Evolutionary conservation across 2,888 invertebrate species (phyloP), one percentile per base, ranked within the genome.

Genomic region (Andrena minutula): DNA sequence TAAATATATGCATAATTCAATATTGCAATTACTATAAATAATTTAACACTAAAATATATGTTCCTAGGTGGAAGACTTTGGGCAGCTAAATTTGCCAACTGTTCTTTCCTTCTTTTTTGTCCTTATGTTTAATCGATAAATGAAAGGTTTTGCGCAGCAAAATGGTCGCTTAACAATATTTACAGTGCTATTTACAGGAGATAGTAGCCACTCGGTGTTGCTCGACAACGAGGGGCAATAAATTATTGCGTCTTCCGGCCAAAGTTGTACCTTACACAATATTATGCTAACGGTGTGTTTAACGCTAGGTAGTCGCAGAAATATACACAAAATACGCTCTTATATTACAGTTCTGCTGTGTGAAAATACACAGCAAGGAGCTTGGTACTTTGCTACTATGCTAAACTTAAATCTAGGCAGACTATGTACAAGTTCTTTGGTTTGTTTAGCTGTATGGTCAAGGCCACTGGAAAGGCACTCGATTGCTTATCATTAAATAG

Each of bases 171-270:
- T 12, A 60, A 56, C 56, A 23, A 56, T 82, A 85, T 86, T 64
- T 83, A 86, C 86, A 86, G 23, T n/a, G 16, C 7, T 71, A 60
- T 70, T 47, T 49, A 63, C 26, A 12, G 5, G 65, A 5, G 35
- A 32, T 8, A 51, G 20, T 49, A n/a, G 23, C 51, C 32, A 20
- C 49, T 74, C 3, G 30, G 20, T 2, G 4, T 23, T 16, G 4
- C 28, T 61, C 32, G 61, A 28, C 12, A 65, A 65, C 26, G 58
- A 41, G 10, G 30, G 26, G 61, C 58, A 90, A 90, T 89, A 90
- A 90, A 88, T 91, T 90, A 91, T 91, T 90, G 90, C 90, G 88
- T 87, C 74, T 77, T 87, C 89, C 91, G 89, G 89, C 90, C 88
- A 65, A 53, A 35, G 20, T 69, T 65, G 12, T 41, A n/a, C 32